Evolutionary conservation across 2,888 invertebrate genomes (phyloP), one percentile per base, ranked within the genome.

Genomic region (Polyploca ridens): DNA sequence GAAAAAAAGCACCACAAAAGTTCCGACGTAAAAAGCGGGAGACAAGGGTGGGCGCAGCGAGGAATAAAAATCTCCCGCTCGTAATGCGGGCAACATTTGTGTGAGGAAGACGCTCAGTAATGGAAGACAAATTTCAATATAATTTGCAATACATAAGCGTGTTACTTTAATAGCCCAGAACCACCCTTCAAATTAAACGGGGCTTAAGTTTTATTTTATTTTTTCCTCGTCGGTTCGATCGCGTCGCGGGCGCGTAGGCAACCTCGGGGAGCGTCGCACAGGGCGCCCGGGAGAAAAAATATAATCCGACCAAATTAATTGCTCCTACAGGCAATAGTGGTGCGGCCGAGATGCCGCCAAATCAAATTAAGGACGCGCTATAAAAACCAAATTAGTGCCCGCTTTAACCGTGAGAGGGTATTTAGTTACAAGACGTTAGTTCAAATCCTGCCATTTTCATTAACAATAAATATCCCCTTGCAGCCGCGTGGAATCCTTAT

Each of bases 141-240:
- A 94, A 94, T 94, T 94, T 94, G 93, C 94, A 94, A 94, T 94
- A 94, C 94, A 94, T 94, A 94, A 94, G 94, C 94, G 94, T 94
- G 93, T 94, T 94, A 94, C 93, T 94, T 94, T 94, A 94, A 94
- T 94, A 94, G 94, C 90, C 94, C 94, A 91, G 94, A 94, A 94
- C 94, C 94, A 93, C 94, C 94, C 94, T 91, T 93, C 94, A 94
- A 94, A 94, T 94, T 94, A 94, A 94, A 94, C 93, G 93, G 90
- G 90, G 94, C 94, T 94, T 94, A 94, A 94, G 93, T 93, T 93
- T 93, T 93, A 92, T 93, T 92, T 92, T 92, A 91, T 92, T 94
- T 93, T 93, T 93, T 93, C 89, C 89, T 90, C 85, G 81, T 87
- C 86, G 81, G 87, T 84, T 83, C 86, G 88, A 90, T 89, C 86